Evolutionary conservation across 2,113 vertebrate genomes (phyloP), one percentile per base, ranked within the genome.

Genomic region (Neolamprologus ventralis): DNA sequence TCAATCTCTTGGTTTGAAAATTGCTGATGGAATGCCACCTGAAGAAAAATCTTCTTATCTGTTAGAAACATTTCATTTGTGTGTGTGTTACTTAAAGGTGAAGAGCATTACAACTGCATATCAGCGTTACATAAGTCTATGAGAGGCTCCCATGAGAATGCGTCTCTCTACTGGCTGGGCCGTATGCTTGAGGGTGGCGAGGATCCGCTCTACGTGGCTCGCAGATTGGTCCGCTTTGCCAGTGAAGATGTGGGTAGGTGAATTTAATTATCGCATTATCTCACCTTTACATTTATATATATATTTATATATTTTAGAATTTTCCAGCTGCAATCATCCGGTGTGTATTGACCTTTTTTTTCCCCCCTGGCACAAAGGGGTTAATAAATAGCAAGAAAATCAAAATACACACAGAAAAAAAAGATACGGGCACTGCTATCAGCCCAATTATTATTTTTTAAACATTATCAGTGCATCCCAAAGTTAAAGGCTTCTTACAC

Each of bases 181-280:
- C 97, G 99, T 85, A 99, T 99, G 98, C 97, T 99, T 23, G 98
- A 99, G 94, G 99, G 99, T 1, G 99, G 98, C 1, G 99, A 99
- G 92, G 97, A 99, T 87, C 99, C 98, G 0, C 96, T 99, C 16
- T 99, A 98, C 5, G 98, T 99, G 87, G 99, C 99, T 2, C 96
- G 99, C 87, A 96, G 99, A 60, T 96, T 99, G 68, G 97, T 99
- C 89, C 97, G 99, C 80, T 99, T 99, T 85, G 98, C 99, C 87
- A 98, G 98, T 14, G 99, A 99, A 95, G 99, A 99, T 84, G 97
- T 99, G 80, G 98, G 99, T 98, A 91, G 88, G 97, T 96, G n/a
- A 68, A 5, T 28, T 16, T 5, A 31, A 40, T 4, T 9, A 4
- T 75, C 3, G 2, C 6, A 42, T 60, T 7, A 47, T 71, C 1